Conservation (phyloP, 37 sponge, comb jelly and placozoan species). For the Hexactinellida sp. region DNA sequence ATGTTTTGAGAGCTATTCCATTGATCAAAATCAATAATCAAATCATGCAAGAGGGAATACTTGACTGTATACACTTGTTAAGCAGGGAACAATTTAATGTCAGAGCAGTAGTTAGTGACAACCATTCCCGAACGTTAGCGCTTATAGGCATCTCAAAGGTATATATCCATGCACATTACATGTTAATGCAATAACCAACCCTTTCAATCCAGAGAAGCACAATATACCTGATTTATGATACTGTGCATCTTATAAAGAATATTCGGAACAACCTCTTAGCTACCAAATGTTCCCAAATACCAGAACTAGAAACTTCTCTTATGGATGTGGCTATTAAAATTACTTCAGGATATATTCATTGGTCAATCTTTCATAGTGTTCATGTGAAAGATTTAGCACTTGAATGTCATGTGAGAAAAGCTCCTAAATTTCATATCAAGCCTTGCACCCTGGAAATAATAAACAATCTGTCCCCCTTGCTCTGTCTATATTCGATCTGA, state of each 20-base stretch:
- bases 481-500: not conserved
- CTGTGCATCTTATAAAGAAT: not conserved
- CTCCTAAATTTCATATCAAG: not conserved
- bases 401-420: not conserved
- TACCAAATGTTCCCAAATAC: not conserved
- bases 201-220: not conserved
- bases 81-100: not conserved
- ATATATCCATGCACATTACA: not conserved
- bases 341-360: not conserved
- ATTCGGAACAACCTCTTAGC: not conserved
- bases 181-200: not conserved
- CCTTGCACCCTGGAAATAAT: not conserved
- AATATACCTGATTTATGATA: not conserved
- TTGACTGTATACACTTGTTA: not conserved
- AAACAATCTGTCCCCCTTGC: slow-evolving; percentile 11
- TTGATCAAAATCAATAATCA: not conserved
- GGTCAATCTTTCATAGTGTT: not conserved
- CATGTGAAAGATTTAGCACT: not conserved
- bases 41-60: not conserved
- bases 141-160: not conserved
- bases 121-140: not conserved
- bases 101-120: not conserved
- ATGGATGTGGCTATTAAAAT: not conserved
- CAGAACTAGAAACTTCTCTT: not conserved
- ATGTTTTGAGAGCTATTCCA: not conserved